These are phyloP conservation scores for Lepus timidus DNA, from an alignment of 2,113 vertebrate species.

Conservation along the genomic window DNA sequence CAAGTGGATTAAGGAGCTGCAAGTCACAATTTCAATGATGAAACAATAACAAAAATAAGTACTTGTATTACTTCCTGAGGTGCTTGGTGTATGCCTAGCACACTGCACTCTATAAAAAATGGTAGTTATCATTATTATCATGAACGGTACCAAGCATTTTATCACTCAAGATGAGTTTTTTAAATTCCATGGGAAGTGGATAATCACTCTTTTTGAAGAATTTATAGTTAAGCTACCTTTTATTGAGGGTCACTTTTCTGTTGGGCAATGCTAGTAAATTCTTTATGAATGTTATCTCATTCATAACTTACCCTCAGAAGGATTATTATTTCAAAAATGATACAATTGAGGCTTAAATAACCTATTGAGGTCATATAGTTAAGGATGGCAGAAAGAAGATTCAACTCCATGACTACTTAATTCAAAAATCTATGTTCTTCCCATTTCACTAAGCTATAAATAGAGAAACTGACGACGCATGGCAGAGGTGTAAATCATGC, in stretches of 20 bases:
- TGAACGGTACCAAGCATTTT: background rate
- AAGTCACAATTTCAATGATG: constrained; percentile 15
- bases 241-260: background rate
- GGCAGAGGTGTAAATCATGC: constrained; percentile 42
- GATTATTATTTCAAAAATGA: constrained; percentile 34
- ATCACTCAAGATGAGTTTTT: background rate
- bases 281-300: constrained; percentile 29
- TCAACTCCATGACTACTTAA: constrained; percentile 19
- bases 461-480: background rate
- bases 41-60: constrained; percentile 31
- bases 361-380: background rate
- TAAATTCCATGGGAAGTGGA: background rate
- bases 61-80: background rate
- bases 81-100: background rate
- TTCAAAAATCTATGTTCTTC: constrained; percentile 37
- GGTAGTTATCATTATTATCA: background rate
- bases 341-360: constrained; percentile 18
- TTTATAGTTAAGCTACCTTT: constrained; percentile 26
- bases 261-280: background rate
- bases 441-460: background rate
- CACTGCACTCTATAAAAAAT: background rate
- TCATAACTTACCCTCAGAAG: constrained; percentile 20
- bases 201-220: background rate
- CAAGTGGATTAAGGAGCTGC: constrained; percentile 36
- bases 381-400: constrained; percentile 5